phyloP scores from a whole-genome alignment of 2,888 invertebrate genomes.

The Drosophila neotestacea region DNA sequence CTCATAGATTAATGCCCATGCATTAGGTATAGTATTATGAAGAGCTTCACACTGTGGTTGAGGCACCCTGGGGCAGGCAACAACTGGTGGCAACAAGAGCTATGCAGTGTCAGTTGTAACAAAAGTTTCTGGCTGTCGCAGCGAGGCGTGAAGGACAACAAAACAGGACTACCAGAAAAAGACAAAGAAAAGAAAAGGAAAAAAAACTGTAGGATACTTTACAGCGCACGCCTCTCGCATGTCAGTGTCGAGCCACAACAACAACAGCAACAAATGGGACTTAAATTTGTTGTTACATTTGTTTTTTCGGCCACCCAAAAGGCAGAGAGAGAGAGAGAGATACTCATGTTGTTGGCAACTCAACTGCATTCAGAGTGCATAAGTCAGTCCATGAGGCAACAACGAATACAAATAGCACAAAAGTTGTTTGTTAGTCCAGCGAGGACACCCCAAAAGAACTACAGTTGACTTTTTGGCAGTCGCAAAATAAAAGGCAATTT shows the following conservation, averaged over 20 bases:
- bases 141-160: slow-evolving; percentile 60
- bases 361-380: slow-evolving; percentile 74
- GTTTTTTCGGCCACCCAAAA: slow-evolving; percentile 31
- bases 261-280: slow-evolving; percentile 58
- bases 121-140: slow-evolving; percentile 55
- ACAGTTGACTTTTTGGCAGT: slow-evolving; percentile 51
- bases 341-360: slow-evolving; percentile 56
- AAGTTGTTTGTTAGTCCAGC: slow-evolving; percentile 49
- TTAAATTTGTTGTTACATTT: slow-evolving; percentile 67
- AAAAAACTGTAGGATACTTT: slow-evolving; percentile 39
- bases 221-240: slow-evolving; percentile 52
- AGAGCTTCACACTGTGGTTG: slow-evolving; percentile 45
- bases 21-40: slow-evolving; percentile 64
- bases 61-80: slow-evolving; percentile 5
- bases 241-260: slow-evolving; percentile 26
- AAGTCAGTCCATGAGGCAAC: slow-evolving; percentile 67
- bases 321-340: background rate
- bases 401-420: slow-evolving; percentile 34
- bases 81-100: slow-evolving; percentile 15
- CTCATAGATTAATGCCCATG: slow-evolving; percentile 69
- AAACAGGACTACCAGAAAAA: slow-evolving; percentile 23
- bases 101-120: slow-evolving; percentile 50
- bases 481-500: slow-evolving; percentile 52
- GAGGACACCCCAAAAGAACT: slow-evolving; percentile 8
- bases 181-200: slow-evolving; percentile 4